phyloP scores from a whole-genome alignment of 2,797 vertebrate species.

The Gambelia wislizenii region DNA sequence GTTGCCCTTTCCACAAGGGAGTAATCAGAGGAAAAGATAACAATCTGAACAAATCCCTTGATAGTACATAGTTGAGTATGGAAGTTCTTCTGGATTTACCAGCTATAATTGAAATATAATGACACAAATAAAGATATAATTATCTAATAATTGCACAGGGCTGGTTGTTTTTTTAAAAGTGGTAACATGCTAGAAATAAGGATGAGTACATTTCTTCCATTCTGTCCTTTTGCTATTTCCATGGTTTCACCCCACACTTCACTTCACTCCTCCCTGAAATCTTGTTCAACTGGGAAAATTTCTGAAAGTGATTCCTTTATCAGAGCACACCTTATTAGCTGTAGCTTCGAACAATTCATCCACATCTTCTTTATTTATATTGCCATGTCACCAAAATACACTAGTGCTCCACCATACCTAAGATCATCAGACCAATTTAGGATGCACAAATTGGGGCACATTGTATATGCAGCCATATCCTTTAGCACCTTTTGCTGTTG shows the following conservation, averaged over 20 bases:
- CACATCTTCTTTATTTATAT: too few species aligned
- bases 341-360: not conserved
- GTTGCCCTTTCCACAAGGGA: not conserved
- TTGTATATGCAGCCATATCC: too few species aligned
- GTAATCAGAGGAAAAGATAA: not conserved
- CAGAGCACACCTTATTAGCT: not conserved
- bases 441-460: too few species aligned
- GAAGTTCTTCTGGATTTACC: not conserved
- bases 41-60: not conserved
- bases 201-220: not conserved
- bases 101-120: slow-evolving; percentile 27
- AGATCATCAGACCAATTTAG: too few species aligned
- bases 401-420: too few species aligned
- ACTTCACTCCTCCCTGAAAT: not conserved
- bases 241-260: not conserved
- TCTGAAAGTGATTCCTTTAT: not conserved
- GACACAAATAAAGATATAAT: slow-evolving; percentile 8
- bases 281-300: not conserved
- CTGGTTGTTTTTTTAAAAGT: not conserved
- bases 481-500: too few species aligned
- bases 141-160: not conserved
- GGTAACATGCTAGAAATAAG: not conserved
- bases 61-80: not conserved
- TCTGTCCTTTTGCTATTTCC: not conserved
- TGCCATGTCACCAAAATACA: too few species aligned